Conservation (phyloP, 2,888 invertebrate species). For the Apodemia hepburni region DNA sequence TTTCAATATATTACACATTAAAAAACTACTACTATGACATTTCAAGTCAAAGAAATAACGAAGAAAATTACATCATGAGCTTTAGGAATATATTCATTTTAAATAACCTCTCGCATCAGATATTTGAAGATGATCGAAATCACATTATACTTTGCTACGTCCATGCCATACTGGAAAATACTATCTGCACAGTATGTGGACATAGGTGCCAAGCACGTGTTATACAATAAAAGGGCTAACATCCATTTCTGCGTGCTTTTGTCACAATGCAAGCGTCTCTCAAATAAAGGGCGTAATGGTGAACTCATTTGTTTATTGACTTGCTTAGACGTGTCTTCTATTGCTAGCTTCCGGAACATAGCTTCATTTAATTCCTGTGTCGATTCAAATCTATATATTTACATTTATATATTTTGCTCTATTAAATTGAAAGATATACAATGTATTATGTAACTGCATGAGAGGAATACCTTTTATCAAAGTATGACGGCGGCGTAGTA, state of each 20-base stretch:
- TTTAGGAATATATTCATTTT: constrained; percentile 8
- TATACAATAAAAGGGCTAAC: constrained; percentile 63
- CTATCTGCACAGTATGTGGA: constrained; percentile 63
- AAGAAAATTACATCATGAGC: not conserved
- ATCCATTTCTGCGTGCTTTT: constrained; percentile 59
- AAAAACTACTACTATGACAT: too few relatives aligned
- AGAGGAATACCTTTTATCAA: constrained; percentile 56
- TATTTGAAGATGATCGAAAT: constrained; percentile 51
- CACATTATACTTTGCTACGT: constrained; percentile 65
- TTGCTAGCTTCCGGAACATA: constrained; percentile 18
- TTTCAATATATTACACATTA: too few relatives aligned
- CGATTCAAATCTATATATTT: constrained; percentile 53
- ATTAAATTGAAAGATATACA: constrained; percentile 8
- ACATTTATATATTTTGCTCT: constrained; percentile 18
- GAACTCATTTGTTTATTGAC: constrained; percentile 24
- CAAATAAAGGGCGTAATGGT: constrained; percentile 35
- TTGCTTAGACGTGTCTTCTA: constrained; percentile 4
- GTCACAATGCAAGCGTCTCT: constrained; percentile 33
- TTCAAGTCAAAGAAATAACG: not conserved
- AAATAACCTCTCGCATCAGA: constrained; percentile 56
- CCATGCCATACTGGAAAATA: constrained; percentile 64
- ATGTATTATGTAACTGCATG: not conserved
- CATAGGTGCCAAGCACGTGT: constrained; percentile 66
- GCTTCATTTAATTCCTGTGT: constrained; percentile 44
- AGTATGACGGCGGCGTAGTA: constrained; percentile 54